phyloP scores from a whole-genome alignment of 2,113 vertebrate genomes.

The Pica pica region DNA sequence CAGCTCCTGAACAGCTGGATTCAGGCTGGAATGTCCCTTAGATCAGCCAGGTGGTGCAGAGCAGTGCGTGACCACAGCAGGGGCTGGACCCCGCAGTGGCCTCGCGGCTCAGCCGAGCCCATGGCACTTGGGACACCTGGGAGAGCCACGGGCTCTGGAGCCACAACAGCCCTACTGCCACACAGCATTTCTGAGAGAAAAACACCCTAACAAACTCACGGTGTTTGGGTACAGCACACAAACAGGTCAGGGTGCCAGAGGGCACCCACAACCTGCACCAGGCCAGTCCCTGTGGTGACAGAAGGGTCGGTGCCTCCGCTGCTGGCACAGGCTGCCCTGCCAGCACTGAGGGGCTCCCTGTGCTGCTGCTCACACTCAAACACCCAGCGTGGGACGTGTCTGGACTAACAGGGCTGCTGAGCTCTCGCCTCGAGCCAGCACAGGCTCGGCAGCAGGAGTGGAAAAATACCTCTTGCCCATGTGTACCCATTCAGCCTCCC shows the following conservation, averaged over 20 bases:
- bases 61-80: neutral
- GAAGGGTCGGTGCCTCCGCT: accelerated
- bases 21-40: accelerated
- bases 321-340: neutral
- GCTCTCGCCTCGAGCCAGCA: neutral
- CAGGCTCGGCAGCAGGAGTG: neutral
- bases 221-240: accelerated
- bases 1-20: too few relatives aligned
- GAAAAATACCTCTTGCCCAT: neutral
- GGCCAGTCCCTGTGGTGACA: accelerated
- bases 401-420: neutral
- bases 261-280: accelerated
- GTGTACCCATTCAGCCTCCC: accelerated
- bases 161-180: accelerated
- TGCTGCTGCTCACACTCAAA: neutral
- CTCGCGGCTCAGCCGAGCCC: accelerated
- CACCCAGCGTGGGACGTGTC: neutral
- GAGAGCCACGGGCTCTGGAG: accelerated
- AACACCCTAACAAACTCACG: accelerated
- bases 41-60: accelerated
- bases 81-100: neutral
- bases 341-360: neutral
- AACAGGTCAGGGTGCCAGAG: neutral
- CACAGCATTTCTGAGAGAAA: neutral
- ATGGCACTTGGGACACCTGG: accelerated